These are phyloP conservation scores for Brotula barbata DNA, from an alignment of 2,797 vertebrate species.

Conservation along the genomic window DNA sequence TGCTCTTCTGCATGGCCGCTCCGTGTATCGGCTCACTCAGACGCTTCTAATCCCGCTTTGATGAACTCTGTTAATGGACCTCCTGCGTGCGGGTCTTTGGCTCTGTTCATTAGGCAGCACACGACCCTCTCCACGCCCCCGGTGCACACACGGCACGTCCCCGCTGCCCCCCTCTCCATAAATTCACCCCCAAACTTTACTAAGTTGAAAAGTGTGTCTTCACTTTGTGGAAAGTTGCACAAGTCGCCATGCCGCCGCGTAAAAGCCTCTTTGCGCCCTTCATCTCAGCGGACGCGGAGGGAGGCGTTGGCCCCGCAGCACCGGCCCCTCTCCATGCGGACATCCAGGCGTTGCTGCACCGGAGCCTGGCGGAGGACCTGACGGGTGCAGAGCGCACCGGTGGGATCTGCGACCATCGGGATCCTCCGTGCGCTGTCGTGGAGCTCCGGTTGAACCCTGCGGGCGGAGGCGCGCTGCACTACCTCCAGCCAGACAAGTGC, in stretches of 20 bases:
- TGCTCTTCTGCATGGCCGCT: constrained; percentile 34
- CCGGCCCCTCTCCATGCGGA: constrained; percentile 32
- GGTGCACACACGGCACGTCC: constrained; percentile 35
- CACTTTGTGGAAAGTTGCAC: constrained; percentile 1
- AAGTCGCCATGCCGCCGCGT: constrained; percentile 47
- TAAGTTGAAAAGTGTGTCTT: constrained; percentile 14
- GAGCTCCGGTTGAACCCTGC: constrained; percentile 62
- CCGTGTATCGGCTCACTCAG: constrained; percentile 55
- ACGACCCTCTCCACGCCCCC: constrained; percentile 76
- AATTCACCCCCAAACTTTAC: constrained; percentile 54
- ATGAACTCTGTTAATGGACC: constrained; percentile 80
- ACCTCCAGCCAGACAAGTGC: constrained; percentile 63
- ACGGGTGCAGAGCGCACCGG: constrained; percentile 27
- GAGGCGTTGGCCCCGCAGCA: background rate
- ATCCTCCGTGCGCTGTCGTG: constrained; percentile 61
- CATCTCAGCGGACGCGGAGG: constrained; percentile 40
- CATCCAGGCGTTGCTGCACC: constrained; percentile 58
- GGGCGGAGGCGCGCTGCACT: constrained; percentile 48
- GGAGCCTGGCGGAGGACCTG: constrained; percentile 43
- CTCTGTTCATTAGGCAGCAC: constrained; percentile 74
- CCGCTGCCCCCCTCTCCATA: constrained; percentile 54
- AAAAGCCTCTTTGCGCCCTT: constrained; percentile 59
- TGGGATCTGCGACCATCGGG: constrained; percentile 30
- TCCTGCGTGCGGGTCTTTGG: constrained; percentile 65
- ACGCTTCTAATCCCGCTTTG: constrained; percentile 83